Evolutionary conservation across 2,888 invertebrate genomes (phyloP).

Genomic region (Sarcophaga variegata): DNA sequence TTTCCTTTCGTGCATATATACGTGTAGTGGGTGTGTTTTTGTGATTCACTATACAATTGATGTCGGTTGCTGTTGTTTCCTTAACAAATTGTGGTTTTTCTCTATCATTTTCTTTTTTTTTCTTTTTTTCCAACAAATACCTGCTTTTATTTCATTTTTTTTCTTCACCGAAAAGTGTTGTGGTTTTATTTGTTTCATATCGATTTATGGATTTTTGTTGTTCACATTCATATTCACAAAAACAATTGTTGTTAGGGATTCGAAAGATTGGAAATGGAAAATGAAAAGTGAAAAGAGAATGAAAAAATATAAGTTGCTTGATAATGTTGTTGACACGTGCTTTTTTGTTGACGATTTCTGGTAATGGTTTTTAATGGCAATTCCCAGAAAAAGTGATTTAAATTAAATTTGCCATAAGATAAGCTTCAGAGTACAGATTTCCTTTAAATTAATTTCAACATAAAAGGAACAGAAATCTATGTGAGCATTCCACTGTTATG

Average conservation of each 20-base stretch:
- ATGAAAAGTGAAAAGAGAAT: background rate
- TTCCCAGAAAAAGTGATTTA: too few relatives aligned
- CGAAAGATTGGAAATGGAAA: background rate
- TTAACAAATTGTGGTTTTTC: constrained; percentile 23
- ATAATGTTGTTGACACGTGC: background rate
- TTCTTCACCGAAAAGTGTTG: background rate
- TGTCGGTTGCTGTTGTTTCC: constrained; percentile 9
- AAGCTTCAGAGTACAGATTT: too few relatives aligned
- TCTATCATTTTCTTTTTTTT: background rate
- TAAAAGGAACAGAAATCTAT: too few relatives aligned
- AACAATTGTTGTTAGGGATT: background rate
- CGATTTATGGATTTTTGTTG: constrained; percentile 55
- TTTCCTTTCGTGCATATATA: too few relatives aligned
- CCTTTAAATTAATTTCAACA: too few relatives aligned
- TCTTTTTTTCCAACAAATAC: background rate
- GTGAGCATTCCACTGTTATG: too few relatives aligned
- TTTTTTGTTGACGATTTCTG: background rate
- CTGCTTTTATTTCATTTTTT: background rate
- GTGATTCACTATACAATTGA: background rate
- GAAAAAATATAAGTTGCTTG: background rate
- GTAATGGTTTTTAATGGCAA: too few relatives aligned
- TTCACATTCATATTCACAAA: constrained; percentile 16
- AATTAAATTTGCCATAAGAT: too few relatives aligned
- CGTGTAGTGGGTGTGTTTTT: background rate
- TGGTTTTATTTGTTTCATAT: constrained; percentile 48